Base-by-base conservation (phyloP, 2,113 vertebrate species). In the Vulpes lagopus region DNA sequence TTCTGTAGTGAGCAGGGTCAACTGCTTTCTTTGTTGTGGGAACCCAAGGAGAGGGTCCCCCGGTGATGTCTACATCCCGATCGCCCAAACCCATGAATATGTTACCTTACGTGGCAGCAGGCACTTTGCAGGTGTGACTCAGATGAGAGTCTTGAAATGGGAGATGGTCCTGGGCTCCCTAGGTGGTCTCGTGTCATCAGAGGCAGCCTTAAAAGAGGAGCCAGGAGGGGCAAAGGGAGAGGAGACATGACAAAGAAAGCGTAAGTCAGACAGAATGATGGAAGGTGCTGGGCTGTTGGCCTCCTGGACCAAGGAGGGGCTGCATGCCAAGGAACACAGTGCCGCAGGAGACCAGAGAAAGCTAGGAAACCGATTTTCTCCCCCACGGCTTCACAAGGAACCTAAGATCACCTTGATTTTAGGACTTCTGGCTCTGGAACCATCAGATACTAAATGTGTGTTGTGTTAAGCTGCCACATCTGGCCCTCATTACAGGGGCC, bases 11-110 rank as follows among this genome's bases (percentile, higher is more conserved):
- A n/a, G 57, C 76, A 22, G 59, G 65, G 12, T 30, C 74, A 11
- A 4, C 49, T 1, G 85, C 38, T 19, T 17, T 11, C 20, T 7
- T 2, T n/a, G 8, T 6, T 3, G 2, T 3, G 17, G 22, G 30
- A 9, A 0, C 19, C 11, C 0, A 1, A 43, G 14, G 53, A 55
- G 19, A 8, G n/a, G 1, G 7, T 10, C 22, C 76, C 57, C 16
- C 11, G 14, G 0, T 9, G 51, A 9, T 27, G 19, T 17, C 53
- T 15, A 30, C 53, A 15, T 19, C 53, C 62, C 7, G 0, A 20
- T 15, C 43, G 6, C 32, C 14, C 22, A 23, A 30, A 14, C 69
- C 81, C 30, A 3, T 17, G 81, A 5, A 1, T 14, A 4, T 22
- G 30, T 25, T 25, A 22, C 62, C 38, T 38, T 53, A 16, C 3